Conservation (phyloP, 2,113 vertebrate species). For the Mus spicilegus region DNA sequence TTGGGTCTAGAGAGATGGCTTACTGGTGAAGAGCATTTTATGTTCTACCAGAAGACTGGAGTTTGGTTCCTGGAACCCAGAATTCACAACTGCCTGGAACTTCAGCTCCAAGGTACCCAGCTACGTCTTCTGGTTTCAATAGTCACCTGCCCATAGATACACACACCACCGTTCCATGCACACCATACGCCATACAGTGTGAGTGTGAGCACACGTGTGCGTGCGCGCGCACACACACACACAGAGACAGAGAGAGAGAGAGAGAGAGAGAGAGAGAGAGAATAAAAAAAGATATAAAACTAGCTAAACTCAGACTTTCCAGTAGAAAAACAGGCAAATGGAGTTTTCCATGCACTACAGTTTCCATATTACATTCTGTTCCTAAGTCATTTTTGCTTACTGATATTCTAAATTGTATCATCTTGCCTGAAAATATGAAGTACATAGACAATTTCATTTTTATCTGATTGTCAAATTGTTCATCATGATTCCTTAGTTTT, state of each 20-base stretch:
- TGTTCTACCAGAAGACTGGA: not conserved
- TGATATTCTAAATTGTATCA: not conserved
- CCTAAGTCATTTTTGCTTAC: not conserved
- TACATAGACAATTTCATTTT: not conserved
- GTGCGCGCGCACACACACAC: not conserved
- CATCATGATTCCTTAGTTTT: not conserved
- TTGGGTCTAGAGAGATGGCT: not conserved
- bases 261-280: not conserved
- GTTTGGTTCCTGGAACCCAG: not conserved
- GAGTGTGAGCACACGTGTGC: too few species aligned
- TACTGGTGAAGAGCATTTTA: not conserved
- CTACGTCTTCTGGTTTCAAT: not conserved
- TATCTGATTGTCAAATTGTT: not conserved
- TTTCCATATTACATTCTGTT: not conserved
- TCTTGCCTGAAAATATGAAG: not conserved
- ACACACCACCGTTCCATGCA: not conserved
- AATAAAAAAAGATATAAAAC: not conserved
- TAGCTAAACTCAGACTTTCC: not conserved
- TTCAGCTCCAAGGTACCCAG: not conserved
- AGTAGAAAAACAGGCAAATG: slow-evolving; percentile 4
- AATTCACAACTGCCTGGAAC: not conserved
- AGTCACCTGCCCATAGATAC: not conserved
- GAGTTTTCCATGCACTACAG: not conserved
- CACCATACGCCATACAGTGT: not conserved
- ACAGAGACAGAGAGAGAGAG: not conserved